A percentile compares a stretch with the other conserved stretches of the same genome.
Evolutionary conservation across 2,113 vertebrate genomes (phyloP).

Genomic region (Malurus melanocephalus): DNA sequence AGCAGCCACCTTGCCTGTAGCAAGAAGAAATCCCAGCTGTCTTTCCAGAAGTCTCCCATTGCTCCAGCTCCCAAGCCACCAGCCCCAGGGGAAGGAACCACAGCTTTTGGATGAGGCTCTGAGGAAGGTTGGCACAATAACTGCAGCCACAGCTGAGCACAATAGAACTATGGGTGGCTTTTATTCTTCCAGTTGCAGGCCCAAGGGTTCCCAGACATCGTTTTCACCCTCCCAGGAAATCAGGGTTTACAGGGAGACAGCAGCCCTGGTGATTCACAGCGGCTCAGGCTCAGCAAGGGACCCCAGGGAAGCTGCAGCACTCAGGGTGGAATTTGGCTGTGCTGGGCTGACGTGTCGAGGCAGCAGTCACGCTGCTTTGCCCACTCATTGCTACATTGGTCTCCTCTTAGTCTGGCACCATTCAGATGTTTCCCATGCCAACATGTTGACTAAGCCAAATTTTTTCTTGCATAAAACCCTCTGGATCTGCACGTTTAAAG

Average conservation of each 20-base stretch:
- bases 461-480: background rate
- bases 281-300: background rate
- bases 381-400: background rate
- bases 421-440: background rate
- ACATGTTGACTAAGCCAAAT: background rate
- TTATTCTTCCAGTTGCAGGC: background rate
- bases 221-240: background rate
- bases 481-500: background rate
- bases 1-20: background rate
- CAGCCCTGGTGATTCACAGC: background rate
- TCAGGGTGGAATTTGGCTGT: background rate
- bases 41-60: background rate
- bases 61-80: background rate
- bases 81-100: background rate
- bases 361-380: background rate
- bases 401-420: background rate
- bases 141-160: background rate
- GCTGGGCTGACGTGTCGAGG: background rate
- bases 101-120: background rate
- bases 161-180: background rate
- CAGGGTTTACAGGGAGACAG: background rate
- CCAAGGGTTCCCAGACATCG: background rate
- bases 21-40: background rate
- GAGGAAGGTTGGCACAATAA: background rate
- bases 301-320: background rate